Evolutionary conservation across 2,888 invertebrate species (phyloP), one percentile per base, ranked within the genome.

Genomic region (Limulus polyphemus): DNA sequence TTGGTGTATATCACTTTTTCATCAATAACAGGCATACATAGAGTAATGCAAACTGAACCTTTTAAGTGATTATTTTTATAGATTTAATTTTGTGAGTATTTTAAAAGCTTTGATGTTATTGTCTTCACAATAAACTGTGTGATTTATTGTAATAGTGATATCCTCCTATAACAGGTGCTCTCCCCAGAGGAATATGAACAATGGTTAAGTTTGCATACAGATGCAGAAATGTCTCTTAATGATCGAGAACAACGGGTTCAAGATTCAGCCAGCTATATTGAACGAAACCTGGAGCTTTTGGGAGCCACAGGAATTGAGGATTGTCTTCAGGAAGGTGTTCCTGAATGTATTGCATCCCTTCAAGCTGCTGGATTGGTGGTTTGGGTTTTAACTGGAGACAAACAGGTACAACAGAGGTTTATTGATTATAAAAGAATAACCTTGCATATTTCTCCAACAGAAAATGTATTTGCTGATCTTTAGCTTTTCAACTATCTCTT

Each of bases 281-380:
- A 97, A 75, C 83, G 81, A 67, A 85, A 89, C 70, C 77, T 94
- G 64, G 83, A 82, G 10, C 77, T 94, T 51, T 77, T 92, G 11
- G 82, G 81, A 56, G 80, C 80, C 1, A 81, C 81, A 11, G 81
- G 80, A n/a, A 79, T 81, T 56, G 81, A 81, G 67, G 81, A 81
- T 70, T 73, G 77, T 47, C 72, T 81, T 32, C 79, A 81, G 70
- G 90, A 90, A 67, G 90, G 88, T 54, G 98, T 98, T 54, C 91
- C 94, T 0, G 88, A 91, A 72, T 87, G 93, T 0, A 86, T 98
- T 70, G 83, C 84, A 1, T 83, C 88, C 4, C 78, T 98, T 62
- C 71, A 81, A 51, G 69, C 74, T 56, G 81, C 81, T 9, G 79
- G 79, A 7, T 79, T 81, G 90, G 83, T 85, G 87, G 68, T 76